These are phyloP conservation scores for Myxocyprinus asiaticus DNA, from an alignment of 2,113 vertebrate genomes.

Conservation along the genomic window DNA sequence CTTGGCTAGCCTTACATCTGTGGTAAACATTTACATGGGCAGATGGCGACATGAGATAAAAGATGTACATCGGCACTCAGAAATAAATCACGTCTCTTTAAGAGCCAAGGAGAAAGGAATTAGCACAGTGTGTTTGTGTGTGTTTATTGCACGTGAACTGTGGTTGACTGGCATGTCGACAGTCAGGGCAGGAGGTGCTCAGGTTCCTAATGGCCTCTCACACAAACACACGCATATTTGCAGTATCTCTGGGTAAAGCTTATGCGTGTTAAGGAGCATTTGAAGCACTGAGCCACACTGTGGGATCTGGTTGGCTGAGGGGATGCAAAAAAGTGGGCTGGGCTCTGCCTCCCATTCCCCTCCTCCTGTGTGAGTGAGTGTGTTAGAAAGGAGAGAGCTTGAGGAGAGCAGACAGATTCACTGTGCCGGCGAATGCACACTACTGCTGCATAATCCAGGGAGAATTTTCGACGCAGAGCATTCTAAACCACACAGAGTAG, in stretches of 20 bases:
- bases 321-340: constrained; percentile 57
- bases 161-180: constrained; percentile 61
- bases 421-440: constrained; percentile 44
- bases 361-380: constrained; percentile 21
- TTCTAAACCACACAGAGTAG: not conserved
- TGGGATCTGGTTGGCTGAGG: constrained; percentile 70
- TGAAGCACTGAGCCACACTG: constrained; percentile 65
- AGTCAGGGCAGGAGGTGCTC: constrained; percentile 47
- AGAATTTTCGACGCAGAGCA: not conserved
- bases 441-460: constrained; percentile 53
- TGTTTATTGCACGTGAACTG: constrained; percentile 65
- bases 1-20: not conserved
- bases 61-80: constrained; percentile 19
- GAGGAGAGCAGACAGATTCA: constrained; percentile 61
- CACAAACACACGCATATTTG: constrained; percentile 29
- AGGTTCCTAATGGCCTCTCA: constrained; percentile 57
- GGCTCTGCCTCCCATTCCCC: constrained; percentile 44
- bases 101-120: constrained; percentile 24
- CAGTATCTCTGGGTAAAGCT: constrained; percentile 79
- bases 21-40: constrained; percentile 20
- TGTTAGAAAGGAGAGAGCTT: constrained; percentile 60
- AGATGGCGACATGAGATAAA: constrained; percentile 31
- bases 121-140: constrained; percentile 1
- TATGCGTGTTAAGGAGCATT: constrained; percentile 67
- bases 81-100: constrained; percentile 38